Percentiles rank a stretch among this genome's conserved stretches.
phyloP scores from a whole-genome alignment of 2,113 vertebrate species.

The Cyphomyrus discorhynchus region DNA sequence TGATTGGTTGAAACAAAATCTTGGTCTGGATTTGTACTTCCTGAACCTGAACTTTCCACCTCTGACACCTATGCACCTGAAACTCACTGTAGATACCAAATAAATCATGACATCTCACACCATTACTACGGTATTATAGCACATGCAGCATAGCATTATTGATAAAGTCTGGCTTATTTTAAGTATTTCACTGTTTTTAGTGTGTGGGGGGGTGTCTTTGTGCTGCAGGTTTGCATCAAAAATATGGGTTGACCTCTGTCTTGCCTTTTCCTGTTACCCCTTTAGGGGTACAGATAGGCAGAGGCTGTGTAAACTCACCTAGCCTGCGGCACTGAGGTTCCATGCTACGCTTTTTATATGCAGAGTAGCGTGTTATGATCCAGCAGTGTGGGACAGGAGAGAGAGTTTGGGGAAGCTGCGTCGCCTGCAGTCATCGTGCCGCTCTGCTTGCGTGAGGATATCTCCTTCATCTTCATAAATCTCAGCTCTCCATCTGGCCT shows the following conservation, averaged over 20 bases:
- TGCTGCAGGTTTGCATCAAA: background rate
- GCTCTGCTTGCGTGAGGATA: slow-evolving; percentile 55
- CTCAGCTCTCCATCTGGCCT: slow-evolving; percentile 45
- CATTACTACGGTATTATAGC: background rate
- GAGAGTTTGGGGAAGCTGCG: slow-evolving; percentile 30
- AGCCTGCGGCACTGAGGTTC: slow-evolving; percentile 49
- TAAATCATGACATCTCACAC: background rate
- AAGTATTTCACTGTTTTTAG: background rate
- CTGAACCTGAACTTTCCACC: background rate
- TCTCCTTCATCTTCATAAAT: slow-evolving; percentile 44
- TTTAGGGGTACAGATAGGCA: background rate
- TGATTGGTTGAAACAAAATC: background rate
- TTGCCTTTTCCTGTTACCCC: background rate
- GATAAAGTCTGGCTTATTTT: background rate
- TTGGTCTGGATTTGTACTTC: background rate
- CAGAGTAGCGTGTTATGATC: slow-evolving; percentile 41
- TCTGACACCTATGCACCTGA: background rate
- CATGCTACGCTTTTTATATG: slow-evolving; percentile 57
- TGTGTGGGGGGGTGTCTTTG: background rate
- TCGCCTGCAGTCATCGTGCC: slow-evolving; percentile 41
- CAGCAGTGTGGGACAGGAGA: slow-evolving; percentile 35
- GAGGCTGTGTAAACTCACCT: slow-evolving; percentile 63
- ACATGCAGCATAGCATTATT: background rate
- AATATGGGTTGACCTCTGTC: background rate
- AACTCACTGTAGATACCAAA: background rate